Base-by-base conservation (phyloP, 2,113 vertebrate species). In the Grallaria varia region DNA sequence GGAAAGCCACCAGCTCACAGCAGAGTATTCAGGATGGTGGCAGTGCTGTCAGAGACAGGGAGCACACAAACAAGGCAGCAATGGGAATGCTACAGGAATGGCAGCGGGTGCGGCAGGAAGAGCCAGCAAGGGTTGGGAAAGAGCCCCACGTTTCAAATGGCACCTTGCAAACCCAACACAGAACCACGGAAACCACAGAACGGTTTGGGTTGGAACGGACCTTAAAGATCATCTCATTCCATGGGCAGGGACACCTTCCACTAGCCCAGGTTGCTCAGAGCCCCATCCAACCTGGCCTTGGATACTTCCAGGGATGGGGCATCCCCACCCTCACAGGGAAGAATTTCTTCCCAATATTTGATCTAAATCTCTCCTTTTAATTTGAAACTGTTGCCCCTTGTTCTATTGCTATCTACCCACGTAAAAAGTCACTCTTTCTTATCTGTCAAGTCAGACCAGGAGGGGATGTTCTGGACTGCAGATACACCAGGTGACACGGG, bases 21-120 rank as follows among this genome's bases (percentile, higher is more conserved):
- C 6, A 22, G 52, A 47, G 47, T 19, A 21, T 35, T 63, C 8
- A 24, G 56, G 64, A 74, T 31, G 24, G 37, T 1, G 3, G 45
- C 10, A 17, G 37, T 12, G 23, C 53, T 16, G 6, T 22, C 20
- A 40, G n/a, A 44, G 19, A 24, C 0, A 7, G 0, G 1, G 66
- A 77, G 25, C 40, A 64, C n/a, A 24, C 0, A 0, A 58, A 24
- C 1, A 3, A 40, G 24, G 10, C 4, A 3, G 8, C 10, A 19
- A 23, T 1, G 9, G 8, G 4, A 81, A 47, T 1, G 4, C 23
- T 27, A 13, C 21, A 37, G 67, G 37, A 52, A 47, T 1, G 44
- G 59, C 52, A 39, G 30, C 3, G 28, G 20, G 52, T n/a, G n/a
- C n/a, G n/a, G n/a, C n/a, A n/a, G n/a, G n/a, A n/a, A n/a, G 80